A percentile compares a stretch with the other conserved stretches of the same genome.
Conservation (phyloP, 1,140 invertebrate genomes). For the Drosophila auraria region DNA sequence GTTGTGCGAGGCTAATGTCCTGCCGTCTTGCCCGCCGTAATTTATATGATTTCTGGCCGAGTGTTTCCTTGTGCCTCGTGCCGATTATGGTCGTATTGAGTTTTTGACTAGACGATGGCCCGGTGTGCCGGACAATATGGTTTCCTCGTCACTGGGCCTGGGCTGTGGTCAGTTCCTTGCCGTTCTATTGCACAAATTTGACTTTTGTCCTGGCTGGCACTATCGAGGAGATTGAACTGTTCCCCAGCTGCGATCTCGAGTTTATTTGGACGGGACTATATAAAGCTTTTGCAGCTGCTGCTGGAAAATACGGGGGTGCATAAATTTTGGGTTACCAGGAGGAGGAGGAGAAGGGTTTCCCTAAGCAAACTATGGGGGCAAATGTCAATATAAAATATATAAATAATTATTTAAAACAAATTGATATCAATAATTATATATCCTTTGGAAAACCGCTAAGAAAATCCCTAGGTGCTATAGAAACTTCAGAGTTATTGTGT, state of each 20-base stretch:
- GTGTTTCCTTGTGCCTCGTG: constrained; percentile 62
- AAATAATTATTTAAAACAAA: background rate
- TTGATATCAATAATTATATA: accelerated
- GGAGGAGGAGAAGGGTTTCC: background rate
- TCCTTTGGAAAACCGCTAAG: background rate
- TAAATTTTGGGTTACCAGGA: background rate
- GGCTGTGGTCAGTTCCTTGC: constrained; percentile 66
- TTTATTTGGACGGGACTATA: constrained; percentile 43
- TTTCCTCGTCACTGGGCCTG: background rate
- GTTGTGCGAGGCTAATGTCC: constrained; percentile 66
- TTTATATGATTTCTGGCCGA: constrained; percentile 71
- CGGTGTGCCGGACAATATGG: constrained; percentile 68
- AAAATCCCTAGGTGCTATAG: background rate
- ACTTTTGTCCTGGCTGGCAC: constrained; percentile 58
- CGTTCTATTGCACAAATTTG: constrained; percentile 79
- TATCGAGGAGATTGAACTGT: constrained; percentile 19
- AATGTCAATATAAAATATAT: background rate
- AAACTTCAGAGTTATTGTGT: too few relatives aligned
- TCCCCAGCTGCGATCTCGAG: constrained; percentile 63
- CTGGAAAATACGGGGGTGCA: constrained; percentile 12
- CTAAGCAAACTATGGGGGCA: background rate
- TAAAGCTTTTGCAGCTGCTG: constrained; percentile 70
- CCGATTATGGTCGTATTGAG: constrained; percentile 33
- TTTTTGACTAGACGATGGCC: constrained; percentile 36
- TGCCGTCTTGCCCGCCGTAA: constrained; percentile 43